A percentile compares a stretch with the other conserved stretches of the same genome.
Evolutionary conservation across 2,888 invertebrate species (phyloP).

Genomic region (Ellobium chinense): DNA sequence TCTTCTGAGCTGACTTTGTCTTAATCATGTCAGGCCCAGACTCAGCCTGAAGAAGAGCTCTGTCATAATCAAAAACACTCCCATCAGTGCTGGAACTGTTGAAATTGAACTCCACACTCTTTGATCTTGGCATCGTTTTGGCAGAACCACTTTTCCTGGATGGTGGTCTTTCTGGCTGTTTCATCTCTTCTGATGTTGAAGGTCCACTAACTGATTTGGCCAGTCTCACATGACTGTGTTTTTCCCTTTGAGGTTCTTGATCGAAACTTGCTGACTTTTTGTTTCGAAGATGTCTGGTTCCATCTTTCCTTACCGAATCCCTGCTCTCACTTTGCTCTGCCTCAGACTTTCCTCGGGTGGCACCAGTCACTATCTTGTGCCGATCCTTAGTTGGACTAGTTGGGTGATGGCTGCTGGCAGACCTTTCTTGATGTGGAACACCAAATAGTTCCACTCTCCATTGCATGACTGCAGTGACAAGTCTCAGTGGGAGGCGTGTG

Average conservation of each 20-base stretch:
- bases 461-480: conserved; percentile 46
- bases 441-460: conserved; percentile 50
- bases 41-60: conserved; percentile 23
- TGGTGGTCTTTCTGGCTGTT: background rate
- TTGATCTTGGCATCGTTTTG: background rate
- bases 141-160: background rate
- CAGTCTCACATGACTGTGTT: background rate
- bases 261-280: conserved; percentile 10
- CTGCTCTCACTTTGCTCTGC: background rate
- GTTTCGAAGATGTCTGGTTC: background rate
- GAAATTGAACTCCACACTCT: conserved; percentile 46
- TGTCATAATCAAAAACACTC: conserved; percentile 46
- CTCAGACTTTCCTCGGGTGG: background rate
- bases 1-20: background rate
- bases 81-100: conserved; percentile 47
- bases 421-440: background rate
- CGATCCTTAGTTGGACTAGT: background rate
- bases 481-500: conserved; percentile 50
- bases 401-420: background rate
- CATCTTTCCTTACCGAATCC: background rate
- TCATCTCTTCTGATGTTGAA: background rate
- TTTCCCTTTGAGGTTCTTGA: background rate
- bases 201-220: background rate
- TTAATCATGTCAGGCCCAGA: background rate
- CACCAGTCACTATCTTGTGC: background rate